phyloP scores from a whole-genome alignment of 2,888 invertebrate species.

The Cyaniris semiargus region DNA sequence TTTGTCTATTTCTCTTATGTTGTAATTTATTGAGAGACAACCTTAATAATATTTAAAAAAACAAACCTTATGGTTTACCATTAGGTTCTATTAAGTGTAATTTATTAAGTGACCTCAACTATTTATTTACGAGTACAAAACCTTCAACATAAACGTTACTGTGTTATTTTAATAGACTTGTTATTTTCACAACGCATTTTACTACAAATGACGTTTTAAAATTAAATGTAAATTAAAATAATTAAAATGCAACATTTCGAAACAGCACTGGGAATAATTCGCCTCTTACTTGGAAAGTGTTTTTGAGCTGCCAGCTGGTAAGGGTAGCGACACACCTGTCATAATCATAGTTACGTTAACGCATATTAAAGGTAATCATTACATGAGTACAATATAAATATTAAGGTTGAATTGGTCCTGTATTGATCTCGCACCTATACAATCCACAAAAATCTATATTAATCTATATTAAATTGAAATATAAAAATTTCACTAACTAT shows the following conservation, averaged over 20 bases:
- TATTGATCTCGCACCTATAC: background rate
- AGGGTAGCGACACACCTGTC: background rate
- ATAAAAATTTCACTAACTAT: too few relatives aligned
- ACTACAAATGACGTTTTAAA: background rate
- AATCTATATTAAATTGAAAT: too few relatives aligned
- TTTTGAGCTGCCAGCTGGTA: background rate
- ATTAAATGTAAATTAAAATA: background rate
- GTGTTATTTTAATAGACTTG: background rate
- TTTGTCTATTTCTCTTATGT: too few relatives aligned
- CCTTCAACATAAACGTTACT: too few relatives aligned
- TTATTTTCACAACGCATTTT: background rate
- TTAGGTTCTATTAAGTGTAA: too few relatives aligned
- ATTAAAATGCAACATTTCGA: constrained; percentile 6
- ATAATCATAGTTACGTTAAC: background rate
- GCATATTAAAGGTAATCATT: background rate
- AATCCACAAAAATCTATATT: too few relatives aligned
- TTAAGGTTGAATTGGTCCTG: background rate
- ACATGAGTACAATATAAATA: background rate
- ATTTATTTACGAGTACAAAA: too few relatives aligned
- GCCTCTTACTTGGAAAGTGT: background rate
- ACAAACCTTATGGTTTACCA: too few relatives aligned
- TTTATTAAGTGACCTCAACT: too few relatives aligned
- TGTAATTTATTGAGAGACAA: too few relatives aligned
- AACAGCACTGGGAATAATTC: constrained; percentile 9
- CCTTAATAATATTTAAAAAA: too few relatives aligned